phyloP scores from a whole-genome alignment of 2,113 vertebrate species.

The Laticauda colubrina region DNA sequence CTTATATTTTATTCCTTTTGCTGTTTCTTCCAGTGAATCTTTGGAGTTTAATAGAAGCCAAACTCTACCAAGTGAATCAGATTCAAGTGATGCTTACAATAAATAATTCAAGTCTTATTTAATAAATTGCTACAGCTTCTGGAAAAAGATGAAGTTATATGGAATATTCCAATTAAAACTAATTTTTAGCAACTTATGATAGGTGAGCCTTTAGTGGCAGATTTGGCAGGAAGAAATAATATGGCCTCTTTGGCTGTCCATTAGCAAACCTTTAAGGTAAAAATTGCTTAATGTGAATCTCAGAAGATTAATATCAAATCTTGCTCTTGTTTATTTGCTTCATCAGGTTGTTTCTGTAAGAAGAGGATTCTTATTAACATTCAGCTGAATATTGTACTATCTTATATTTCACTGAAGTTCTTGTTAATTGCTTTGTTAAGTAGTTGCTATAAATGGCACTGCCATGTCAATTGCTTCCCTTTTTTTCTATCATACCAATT shows the following conservation, averaged over 20 bases:
- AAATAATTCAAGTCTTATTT: not conserved
- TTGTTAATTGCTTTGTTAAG: not conserved
- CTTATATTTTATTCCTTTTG: slow-evolving; percentile 32
- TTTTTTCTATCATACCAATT: not conserved
- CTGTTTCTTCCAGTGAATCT: slow-evolving; percentile 25
- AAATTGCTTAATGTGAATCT: not conserved
- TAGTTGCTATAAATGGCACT: not conserved
- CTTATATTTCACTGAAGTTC: not conserved
- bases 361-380: not conserved
- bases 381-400: not conserved
- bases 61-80: not conserved
- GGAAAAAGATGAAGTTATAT: not conserved
- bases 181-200: not conserved
- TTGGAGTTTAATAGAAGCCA: not conserved
- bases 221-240: slow-evolving; percentile 8
- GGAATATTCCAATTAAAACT: not conserved
- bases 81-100: not conserved
- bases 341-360: not conserved
- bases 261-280: slow-evolving; percentile 16
- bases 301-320: not conserved
- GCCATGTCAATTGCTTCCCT: not conserved
- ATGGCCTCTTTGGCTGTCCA: slow-evolving; percentile 11
- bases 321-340: not conserved
- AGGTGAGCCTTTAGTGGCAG: slow-evolving; percentile 5
- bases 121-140: not conserved